Conservation (phyloP, 30 jellyfish, hydroid and myxozoan species). For the Cassiopea xamachana region DNA sequence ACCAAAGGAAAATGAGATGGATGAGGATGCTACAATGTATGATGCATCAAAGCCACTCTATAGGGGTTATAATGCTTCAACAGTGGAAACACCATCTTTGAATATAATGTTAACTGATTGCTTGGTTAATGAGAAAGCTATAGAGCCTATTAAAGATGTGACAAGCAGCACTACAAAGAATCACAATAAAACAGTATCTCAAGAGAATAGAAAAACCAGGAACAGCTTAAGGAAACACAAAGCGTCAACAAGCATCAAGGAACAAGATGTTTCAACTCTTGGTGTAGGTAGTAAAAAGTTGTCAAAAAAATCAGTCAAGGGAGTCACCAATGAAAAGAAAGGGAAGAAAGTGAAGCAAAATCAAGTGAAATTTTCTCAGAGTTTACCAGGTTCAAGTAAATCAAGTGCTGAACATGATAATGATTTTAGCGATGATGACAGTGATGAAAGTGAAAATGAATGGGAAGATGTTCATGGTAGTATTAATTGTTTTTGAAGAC, state of each 20-base stretch:
- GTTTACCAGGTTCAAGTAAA: constrained; percentile 29
- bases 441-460: constrained; percentile 72
- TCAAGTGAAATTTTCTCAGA: not conserved
- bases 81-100: not conserved
- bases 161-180: not conserved
- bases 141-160: not conserved
- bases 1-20: not conserved
- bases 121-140: not conserved
- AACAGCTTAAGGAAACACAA: not conserved
- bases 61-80: not conserved
- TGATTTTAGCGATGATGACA: constrained; percentile 11
- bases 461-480: constrained; percentile 98
- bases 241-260: not conserved
- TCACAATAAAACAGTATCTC: not conserved
- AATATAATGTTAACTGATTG: not conserved
- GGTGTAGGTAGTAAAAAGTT: not conserved
- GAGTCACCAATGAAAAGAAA: not conserved
- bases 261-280: not conserved
- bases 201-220: not conserved
- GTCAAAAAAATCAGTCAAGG: not conserved
- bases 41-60: not conserved
- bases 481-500: not conserved
- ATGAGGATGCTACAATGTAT: not conserved
- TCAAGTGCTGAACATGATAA: not conserved
- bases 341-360: not conserved